Conservation (phyloP, 2,888 invertebrate species). For the Tetragonula carbonaria region DNA sequence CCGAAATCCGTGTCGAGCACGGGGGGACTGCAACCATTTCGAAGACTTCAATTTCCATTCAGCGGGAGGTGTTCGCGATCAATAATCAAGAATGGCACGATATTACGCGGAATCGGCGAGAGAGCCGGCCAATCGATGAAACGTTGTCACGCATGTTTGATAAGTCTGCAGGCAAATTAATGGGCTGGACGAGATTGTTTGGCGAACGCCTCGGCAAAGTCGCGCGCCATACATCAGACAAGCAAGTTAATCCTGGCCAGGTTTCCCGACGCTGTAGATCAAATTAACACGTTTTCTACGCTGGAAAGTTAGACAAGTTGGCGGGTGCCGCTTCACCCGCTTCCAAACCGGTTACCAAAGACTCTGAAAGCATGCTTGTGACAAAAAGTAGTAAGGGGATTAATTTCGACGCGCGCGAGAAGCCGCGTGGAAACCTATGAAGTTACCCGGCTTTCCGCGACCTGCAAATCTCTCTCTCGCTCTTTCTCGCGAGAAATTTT, state of each 20-base stretch:
- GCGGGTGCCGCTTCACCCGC: neutral
- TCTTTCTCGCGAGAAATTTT: neutral
- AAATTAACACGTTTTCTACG: conserved; percentile 38
- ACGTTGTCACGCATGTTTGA: conserved; percentile 10
- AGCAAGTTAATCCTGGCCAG: conserved; percentile 33
- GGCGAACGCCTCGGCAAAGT: conserved; percentile 10
- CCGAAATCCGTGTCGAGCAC: neutral
- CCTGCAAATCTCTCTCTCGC: neutral
- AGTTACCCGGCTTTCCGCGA: conserved; percentile 12
- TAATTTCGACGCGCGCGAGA: conserved; percentile 30
- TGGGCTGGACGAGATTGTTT: neutral
- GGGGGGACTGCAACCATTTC: neutral
- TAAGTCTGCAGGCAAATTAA: conserved; percentile 30
- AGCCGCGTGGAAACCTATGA: conserved; percentile 36
- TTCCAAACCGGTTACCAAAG: conserved; percentile 2
- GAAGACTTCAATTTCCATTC: conserved; percentile 23
- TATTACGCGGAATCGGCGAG: conserved; percentile 11
- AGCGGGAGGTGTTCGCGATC: conserved; percentile 4
- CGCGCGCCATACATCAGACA: conserved; percentile 16
- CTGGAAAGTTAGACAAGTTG: conserved; percentile 29
- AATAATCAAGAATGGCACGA: conserved; percentile 29
- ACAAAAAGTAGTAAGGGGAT: conserved; percentile 37
- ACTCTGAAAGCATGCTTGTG: neutral
- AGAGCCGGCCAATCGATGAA: conserved; percentile 18
- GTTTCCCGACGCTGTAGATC: conserved; percentile 31